phyloP scores from a whole-genome alignment of 1,140 invertebrate species.

The Saccostrea glomerata region DNA sequence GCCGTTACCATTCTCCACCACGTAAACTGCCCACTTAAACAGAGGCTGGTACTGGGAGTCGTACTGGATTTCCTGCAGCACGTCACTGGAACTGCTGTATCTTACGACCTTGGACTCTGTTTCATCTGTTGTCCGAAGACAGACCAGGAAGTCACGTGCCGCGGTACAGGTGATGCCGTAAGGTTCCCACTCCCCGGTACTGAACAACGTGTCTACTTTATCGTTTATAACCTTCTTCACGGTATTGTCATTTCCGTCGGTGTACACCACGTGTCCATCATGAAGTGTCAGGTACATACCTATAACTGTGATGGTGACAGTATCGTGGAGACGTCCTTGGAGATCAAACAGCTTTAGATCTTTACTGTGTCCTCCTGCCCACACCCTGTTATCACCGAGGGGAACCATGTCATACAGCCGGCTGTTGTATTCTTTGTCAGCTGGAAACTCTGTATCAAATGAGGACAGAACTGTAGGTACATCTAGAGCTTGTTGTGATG shows the following conservation, averaged over 20 bases:
- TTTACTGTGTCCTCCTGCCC: not conserved
- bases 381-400: not conserved
- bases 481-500: too few relatives aligned
- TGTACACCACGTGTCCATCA: not conserved
- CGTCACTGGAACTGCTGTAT: not conserved
- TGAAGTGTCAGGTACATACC: not conserved
- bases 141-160: not conserved
- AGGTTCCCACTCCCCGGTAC: not conserved
- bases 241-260: not conserved
- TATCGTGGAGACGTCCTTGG: not conserved
- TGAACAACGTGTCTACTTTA: not conserved
- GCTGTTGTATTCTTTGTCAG: not conserved
- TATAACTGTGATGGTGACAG: not conserved
- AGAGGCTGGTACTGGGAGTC: not conserved
- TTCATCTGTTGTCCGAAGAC: not conserved
- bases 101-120: not conserved
- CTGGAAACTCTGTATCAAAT: too few relatives aligned
- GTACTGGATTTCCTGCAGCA: constrained; percentile 6
- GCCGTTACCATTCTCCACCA: not conserved
- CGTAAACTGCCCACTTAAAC: not conserved
- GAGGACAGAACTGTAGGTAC: too few relatives aligned
- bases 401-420: not conserved
- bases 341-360: not conserved
- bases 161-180: not conserved
- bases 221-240: not conserved